Conservation (phyloP, 2,113 vertebrate genomes). For the Thalassarche chlororhynchos region DNA sequence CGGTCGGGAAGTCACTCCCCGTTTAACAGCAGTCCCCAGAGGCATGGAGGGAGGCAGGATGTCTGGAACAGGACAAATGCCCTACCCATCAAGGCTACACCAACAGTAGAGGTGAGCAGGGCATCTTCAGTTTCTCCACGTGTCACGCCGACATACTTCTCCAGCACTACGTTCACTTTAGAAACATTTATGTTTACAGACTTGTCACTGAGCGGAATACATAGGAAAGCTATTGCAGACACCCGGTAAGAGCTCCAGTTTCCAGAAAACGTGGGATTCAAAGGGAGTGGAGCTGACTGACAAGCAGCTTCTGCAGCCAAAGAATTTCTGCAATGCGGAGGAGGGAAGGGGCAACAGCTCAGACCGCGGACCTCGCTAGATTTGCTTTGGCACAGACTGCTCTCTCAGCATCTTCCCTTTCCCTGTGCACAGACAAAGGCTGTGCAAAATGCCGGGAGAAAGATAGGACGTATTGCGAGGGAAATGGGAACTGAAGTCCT, state of each 20-base stretch:
- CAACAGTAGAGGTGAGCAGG: fast-evolving
- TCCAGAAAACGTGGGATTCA: background rate
- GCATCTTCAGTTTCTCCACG: background rate
- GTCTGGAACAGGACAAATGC: background rate
- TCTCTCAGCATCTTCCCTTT: background rate
- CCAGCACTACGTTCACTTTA: background rate
- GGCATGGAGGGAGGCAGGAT: background rate
- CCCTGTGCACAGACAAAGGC: background rate
- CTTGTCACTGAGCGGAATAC: background rate
- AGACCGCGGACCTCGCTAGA: fast-evolving
- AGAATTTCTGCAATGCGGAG: background rate
- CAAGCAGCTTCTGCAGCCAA: background rate
- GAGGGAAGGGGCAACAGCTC: background rate
- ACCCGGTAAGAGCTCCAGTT: background rate
- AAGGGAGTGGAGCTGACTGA: background rate
- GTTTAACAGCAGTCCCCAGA: background rate
- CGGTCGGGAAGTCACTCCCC: fast-evolving
- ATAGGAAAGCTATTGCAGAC: background rate
- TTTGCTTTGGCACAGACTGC: background rate
- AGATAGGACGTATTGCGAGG: fast-evolving
- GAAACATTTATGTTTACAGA: background rate
- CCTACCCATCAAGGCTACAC: background rate
- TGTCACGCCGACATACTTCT: background rate
- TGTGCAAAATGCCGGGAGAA: background rate
- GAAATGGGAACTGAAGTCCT: background rate